Evolutionary conservation across 2,113 vertebrate species (phyloP).

Genomic region (Talpa occidentalis): DNA sequence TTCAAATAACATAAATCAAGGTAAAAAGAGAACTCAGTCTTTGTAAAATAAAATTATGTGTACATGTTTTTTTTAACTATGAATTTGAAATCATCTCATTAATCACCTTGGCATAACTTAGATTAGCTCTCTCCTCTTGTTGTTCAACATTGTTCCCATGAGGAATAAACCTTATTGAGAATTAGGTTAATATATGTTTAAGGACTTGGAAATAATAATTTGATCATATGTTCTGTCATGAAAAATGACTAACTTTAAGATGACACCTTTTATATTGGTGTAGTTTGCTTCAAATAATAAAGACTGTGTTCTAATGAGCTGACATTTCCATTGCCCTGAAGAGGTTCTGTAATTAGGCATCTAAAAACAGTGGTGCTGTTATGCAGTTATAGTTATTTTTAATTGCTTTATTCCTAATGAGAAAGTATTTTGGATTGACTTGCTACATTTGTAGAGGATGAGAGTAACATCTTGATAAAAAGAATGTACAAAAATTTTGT

Average conservation of each 20-base stretch:
- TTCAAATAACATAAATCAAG: neutral
- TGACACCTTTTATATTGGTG: constrained; percentile 35
- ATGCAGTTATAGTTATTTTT: constrained; percentile 69
- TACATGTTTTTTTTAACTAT: constrained; percentile 56
- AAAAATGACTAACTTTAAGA: constrained; percentile 48
- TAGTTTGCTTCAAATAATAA: constrained; percentile 54
- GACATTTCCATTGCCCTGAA: constrained; percentile 62
- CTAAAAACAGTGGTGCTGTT: constrained; percentile 60
- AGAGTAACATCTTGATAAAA: constrained; percentile 44
- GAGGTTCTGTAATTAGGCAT: constrained; percentile 72
- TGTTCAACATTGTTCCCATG: neutral
- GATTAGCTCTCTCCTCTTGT: constrained; percentile 13
- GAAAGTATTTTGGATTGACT: constrained; percentile 59
- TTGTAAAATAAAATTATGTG: constrained; percentile 1
- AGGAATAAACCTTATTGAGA: constrained; percentile 44
- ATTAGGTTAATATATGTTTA: constrained; percentile 45
- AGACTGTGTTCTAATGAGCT: constrained; percentile 65
- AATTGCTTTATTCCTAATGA: constrained; percentile 76
- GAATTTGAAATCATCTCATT: constrained; percentile 19
- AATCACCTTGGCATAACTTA: constrained; percentile 34
- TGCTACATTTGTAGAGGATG: constrained; percentile 28
- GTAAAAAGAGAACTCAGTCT: neutral
- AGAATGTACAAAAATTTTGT: constrained; percentile 24
- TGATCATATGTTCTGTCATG: neutral
- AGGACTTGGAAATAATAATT: constrained; percentile 58